These are phyloP conservation scores for Scelioninae gen. 2 DNA, from an alignment of 2,888 invertebrate species.

Conservation along the genomic window DNA sequence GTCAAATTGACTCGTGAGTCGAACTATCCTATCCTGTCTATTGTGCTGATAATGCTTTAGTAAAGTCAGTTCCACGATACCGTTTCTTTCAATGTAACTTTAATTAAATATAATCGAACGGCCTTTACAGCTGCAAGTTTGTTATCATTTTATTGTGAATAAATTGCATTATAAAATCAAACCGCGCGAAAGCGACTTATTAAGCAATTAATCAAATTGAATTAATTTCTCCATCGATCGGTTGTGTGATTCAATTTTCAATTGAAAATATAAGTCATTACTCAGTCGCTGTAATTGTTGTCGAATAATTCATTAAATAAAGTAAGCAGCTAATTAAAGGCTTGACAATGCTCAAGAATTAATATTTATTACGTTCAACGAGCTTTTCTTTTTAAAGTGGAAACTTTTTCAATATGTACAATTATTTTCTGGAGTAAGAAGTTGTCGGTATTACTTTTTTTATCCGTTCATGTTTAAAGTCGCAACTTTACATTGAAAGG, in stretches of 20 bases:
- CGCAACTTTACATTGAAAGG: conserved; percentile 11
- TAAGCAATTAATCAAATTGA: neutral
- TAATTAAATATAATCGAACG: neutral
- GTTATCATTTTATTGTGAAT: neutral
- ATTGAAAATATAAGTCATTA: neutral
- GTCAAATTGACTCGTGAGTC: no score
- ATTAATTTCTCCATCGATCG: neutral
- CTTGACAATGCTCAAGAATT: conserved; percentile 9
- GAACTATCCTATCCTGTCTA: no score
- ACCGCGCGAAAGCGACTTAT: neutral
- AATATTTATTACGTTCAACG: conserved; percentile 24
- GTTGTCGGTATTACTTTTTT: conserved; percentile 23
- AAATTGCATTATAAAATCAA: no score
- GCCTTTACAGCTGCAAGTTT: no score
- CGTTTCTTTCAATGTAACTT: no score
- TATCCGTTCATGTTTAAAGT: conserved; percentile 13
- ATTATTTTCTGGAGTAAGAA: conserved; percentile 30
- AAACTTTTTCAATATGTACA: conserved; percentile 44
- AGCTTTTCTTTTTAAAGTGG: conserved; percentile 35
- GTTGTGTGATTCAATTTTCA: neutral
- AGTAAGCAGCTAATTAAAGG: conserved; percentile 11
- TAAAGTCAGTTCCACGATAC: no score
- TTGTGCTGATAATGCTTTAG: neutral
- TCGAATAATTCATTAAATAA: conserved; percentile 2
- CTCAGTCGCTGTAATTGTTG: neutral